A percentile compares a stretch with the other conserved stretches of the same genome.
These are phyloP conservation scores for Peucedramus taeniatus DNA, from an alignment of 2,113 vertebrate genomes.

Conservation along the genomic window DNA sequence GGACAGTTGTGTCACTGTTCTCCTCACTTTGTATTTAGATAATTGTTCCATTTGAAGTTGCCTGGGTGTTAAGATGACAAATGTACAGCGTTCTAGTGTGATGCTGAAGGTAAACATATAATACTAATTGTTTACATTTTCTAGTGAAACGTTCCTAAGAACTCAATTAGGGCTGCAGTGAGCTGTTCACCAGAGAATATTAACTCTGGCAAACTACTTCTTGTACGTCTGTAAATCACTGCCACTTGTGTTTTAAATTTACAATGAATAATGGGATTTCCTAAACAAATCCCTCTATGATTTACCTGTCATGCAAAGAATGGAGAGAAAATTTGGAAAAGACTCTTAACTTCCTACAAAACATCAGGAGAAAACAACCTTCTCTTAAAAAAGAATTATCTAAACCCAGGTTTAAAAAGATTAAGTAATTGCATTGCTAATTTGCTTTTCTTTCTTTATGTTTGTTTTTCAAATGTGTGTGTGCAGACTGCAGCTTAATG, in stretches of 20 bases:
- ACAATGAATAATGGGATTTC: not conserved
- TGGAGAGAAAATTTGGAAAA: not conserved
- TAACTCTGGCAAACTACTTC: not conserved
- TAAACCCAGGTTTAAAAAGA: not conserved
- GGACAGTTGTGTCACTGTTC: not conserved
- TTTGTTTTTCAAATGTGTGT: not conserved
- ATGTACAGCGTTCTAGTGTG: not conserved
- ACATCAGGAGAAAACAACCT: not conserved
- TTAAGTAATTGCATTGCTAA: not conserved
- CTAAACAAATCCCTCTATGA: not conserved
- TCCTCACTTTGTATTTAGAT: constrained; percentile 23
- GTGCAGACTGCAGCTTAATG: not conserved
- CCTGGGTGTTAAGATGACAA: not conserved
- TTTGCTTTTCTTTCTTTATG: not conserved
- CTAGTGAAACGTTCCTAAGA: not conserved
- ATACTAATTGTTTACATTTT: constrained; percentile 10
- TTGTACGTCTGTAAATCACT: not conserved
- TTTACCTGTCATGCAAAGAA: constrained; percentile 19
- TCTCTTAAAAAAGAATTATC: not conserved
- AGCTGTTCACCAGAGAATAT: not conserved
- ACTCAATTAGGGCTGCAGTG: constrained; percentile 1
- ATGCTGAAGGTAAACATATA: not conserved
- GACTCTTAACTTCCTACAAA: not conserved
- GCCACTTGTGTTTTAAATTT: not conserved
- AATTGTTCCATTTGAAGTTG: constrained; percentile 1